Evolutionary conservation across 2,797 vertebrate genomes (phyloP), one percentile per base, ranked within the genome.

Genomic region (Falco rusticolus): DNA sequence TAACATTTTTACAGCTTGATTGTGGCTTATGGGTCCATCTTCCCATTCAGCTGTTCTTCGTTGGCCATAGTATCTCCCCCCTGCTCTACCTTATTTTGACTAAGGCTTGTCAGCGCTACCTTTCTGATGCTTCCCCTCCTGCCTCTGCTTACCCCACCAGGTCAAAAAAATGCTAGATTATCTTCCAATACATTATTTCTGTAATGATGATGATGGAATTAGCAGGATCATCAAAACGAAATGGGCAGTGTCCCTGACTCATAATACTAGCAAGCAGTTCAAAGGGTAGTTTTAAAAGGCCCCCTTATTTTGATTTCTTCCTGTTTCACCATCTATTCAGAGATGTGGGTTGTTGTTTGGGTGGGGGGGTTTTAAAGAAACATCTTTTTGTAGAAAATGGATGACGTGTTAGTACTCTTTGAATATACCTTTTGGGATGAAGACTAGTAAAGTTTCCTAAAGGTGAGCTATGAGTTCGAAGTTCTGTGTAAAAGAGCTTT

Each of bases 1-100:
- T 59, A 54, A 57, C 5, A 2, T 64, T 88, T 84, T 43, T 53
- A 28, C 20, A 61, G 56, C 25, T 81, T 0, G 0, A 5, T 63
- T 84, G 43, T 77, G 53, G 11, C 13, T 81, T 76, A 19, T 28
- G 37, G 43, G 21, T 45, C 39, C 31, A 2, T 69, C 68, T 81
- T 90, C 19, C 15, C 17, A 33, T 64, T 77, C 64, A 54, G 16
- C 6, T 75, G 13, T 69, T 70, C 24, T 60, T 90, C 74, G 24
- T 39, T 70, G 51, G 20, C 34, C 8, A 1, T 43, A 22, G 7
- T 26, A 28, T 29, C 31, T 47, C 13, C 34, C 26, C 79, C 26
- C 13, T 68, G 12, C 60, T 88, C n/a, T 54, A 5, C 47, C 53
- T 25, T 66, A 16, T 45, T 85, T 83, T 80, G 37, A 48, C 24